Evolutionary conservation across 2,888 invertebrate species (phyloP).

Genomic region (Thera britannica): DNA sequence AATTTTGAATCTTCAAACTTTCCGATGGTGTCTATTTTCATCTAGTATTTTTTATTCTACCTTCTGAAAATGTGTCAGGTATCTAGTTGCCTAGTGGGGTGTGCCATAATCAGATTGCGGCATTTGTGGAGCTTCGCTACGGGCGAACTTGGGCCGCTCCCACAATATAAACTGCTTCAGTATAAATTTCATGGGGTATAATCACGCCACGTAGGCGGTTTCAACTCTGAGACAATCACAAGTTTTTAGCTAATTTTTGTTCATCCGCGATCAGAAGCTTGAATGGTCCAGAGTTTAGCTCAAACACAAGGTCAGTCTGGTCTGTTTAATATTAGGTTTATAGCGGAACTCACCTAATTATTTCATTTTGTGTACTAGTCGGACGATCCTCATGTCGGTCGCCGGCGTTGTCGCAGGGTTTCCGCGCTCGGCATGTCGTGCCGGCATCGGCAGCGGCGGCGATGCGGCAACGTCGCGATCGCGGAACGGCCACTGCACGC

Average conservation of each 20-base stretch:
- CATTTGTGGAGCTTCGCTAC: slow-evolving; percentile 77
- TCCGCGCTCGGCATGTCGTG: slow-evolving; percentile 66
- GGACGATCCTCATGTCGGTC: slow-evolving; percentile 66
- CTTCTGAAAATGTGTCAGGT: slow-evolving; percentile 22
- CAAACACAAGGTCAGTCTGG: background rate
- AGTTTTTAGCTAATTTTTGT: slow-evolving; percentile 21
- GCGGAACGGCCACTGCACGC: slow-evolving; percentile 23
- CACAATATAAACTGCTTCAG: slow-evolving; percentile 48
- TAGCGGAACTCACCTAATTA: slow-evolving; percentile 72
- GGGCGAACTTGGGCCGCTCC: slow-evolving; percentile 73
- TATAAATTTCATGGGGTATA: slow-evolving; percentile 37
- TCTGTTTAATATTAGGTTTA: slow-evolving; percentile 8
- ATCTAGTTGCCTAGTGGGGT: slow-evolving; percentile 58
- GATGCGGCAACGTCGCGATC: slow-evolving; percentile 19
- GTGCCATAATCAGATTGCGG: slow-evolving; percentile 84
- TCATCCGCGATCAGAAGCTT: slow-evolving; percentile 16
- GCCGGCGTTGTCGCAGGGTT: slow-evolving; percentile 60
- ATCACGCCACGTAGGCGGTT: slow-evolving; percentile 35
- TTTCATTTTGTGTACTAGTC: slow-evolving; percentile 74
- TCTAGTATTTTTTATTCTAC: background rate
- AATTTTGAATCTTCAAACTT: background rate
- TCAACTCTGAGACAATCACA: slow-evolving; percentile 30
- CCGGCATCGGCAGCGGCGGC: slow-evolving; percentile 28
- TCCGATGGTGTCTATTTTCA: background rate
- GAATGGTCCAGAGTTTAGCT: slow-evolving; percentile 12